Conservation (phyloP, 2,888 invertebrate genomes). For the Bellardia bayeri region DNA sequence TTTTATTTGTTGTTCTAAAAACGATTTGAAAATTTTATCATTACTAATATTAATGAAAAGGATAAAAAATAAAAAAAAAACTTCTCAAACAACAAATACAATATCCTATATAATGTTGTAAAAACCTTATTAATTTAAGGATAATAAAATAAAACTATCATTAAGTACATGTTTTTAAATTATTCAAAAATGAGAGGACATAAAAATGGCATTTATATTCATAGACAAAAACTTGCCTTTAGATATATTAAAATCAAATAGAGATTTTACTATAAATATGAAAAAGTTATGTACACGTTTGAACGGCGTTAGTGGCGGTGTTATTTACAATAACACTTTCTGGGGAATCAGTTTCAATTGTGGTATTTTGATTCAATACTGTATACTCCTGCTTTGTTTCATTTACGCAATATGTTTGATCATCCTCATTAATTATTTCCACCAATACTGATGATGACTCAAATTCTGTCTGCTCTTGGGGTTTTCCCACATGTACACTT, state of each 20-base stretch:
- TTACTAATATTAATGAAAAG: background rate
- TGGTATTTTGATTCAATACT: constrained; percentile 19
- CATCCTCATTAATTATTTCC: constrained; percentile 54
- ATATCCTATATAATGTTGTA: background rate
- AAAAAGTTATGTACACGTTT: constrained; percentile 61
- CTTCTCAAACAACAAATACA: background rate
- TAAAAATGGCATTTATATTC: too few relatives aligned
- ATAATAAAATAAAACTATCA: constrained; percentile 25
- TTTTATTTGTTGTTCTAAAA: constrained; percentile 11
- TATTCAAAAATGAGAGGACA: constrained; percentile 16
- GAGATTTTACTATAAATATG: background rate
- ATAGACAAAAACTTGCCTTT: too few relatives aligned
- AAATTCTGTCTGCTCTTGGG: constrained; percentile 13
- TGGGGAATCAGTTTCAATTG: constrained; percentile 2
- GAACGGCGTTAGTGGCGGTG: constrained; percentile 36
- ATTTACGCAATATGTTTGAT: constrained; percentile 40
- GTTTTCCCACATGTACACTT: constrained; percentile 16
- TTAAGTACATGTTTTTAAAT: constrained; percentile 55
- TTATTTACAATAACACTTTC: constrained; percentile 27
- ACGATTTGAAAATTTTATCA: background rate
- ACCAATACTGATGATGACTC: constrained; percentile 53
- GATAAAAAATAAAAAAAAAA: background rate
- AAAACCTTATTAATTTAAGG: constrained; percentile 35
- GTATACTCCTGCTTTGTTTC: constrained; percentile 29
- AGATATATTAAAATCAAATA: background rate